Percentiles rank a stretch among this genome's conserved stretches.
phyloP scores from a whole-genome alignment of 1,140 invertebrate species.

The Thaumatotibia leucotreta region DNA sequence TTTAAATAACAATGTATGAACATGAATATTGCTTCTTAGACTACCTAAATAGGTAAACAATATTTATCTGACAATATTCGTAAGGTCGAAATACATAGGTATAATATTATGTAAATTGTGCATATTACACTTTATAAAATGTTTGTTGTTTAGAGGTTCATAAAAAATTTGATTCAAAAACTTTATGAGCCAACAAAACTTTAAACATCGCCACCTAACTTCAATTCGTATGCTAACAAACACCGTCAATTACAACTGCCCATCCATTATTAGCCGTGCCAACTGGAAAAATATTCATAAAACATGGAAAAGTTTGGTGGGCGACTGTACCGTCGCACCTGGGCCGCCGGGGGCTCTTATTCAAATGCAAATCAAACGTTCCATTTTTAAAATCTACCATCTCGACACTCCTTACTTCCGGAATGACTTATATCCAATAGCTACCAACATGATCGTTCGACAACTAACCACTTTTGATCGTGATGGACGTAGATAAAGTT shows the following conservation, averaged over 20 bases:
- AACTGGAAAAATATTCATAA: slow-evolving; percentile 36
- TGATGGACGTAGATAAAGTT: slow-evolving; percentile 18
- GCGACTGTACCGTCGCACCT: slow-evolving; percentile 66
- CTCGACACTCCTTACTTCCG: slow-evolving; percentile 70
- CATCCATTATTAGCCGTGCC: slow-evolving; percentile 66
- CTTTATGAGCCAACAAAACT: background rate
- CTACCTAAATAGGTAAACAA: too few relatives aligned
- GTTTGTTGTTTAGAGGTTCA: background rate
- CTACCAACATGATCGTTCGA: slow-evolving; percentile 27
- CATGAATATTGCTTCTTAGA: too few relatives aligned
- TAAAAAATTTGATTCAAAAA: background rate
- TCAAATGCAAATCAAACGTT: slow-evolving; percentile 77
- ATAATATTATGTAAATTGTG: too few relatives aligned
- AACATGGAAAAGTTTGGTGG: slow-evolving; percentile 51
- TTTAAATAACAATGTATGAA: too few relatives aligned
- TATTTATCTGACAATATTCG: too few relatives aligned
- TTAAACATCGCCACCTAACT: slow-evolving; percentile 16
- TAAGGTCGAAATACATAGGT: too few relatives aligned
- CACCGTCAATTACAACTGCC: slow-evolving; percentile 56
- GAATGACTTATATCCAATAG: slow-evolving; percentile 69
- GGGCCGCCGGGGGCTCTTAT: slow-evolving; percentile 72
- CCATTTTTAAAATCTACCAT: slow-evolving; percentile 76
- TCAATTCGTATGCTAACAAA: slow-evolving; percentile 54
- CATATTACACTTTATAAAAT: background rate
- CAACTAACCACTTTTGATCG: slow-evolving; percentile 28